Conservation (phyloP, 2,888 invertebrate genomes). For the Trissonchulus sp. region DNA sequence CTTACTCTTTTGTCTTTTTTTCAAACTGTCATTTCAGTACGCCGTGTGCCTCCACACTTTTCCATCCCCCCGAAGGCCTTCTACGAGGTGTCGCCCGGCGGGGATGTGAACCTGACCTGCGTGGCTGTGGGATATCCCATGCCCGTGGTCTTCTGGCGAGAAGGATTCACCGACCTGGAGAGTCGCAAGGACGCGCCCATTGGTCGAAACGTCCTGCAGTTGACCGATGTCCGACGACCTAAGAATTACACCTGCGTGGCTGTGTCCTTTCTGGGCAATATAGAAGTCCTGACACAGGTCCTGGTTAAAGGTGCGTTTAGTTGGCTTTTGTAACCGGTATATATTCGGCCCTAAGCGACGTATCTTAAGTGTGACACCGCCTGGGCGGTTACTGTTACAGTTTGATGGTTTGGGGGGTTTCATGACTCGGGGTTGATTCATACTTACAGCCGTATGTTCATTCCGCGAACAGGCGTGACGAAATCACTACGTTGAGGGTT, state of each 20-base stretch:
- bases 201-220: slow-evolving; percentile 71
- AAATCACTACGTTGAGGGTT: too few relatives aligned
- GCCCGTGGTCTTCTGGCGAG: slow-evolving; percentile 76
- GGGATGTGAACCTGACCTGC: slow-evolving; percentile 84
- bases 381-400: too few relatives aligned
- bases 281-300: slow-evolving; percentile 77
- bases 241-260: slow-evolving; percentile 96
- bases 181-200: slow-evolving; percentile 52
- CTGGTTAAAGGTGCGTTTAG: slow-evolving; percentile 77
- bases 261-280: slow-evolving; percentile 82
- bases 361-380: too few relatives aligned
- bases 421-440: too few relatives aligned
- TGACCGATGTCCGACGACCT: slow-evolving; percentile 80
- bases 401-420: too few relatives aligned
- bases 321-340: neutral
- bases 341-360: too few relatives aligned
- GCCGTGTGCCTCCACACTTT: slow-evolving; percentile 89
- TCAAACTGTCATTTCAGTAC: slow-evolving; percentile 73
- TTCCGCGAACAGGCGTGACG: too few relatives aligned
- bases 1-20: too few relatives aligned
- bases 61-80: slow-evolving; percentile 78
- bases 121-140: slow-evolving; percentile 96
- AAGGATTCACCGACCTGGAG: slow-evolving; percentile 22
- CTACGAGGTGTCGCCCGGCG: slow-evolving; percentile 83
- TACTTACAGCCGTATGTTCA: too few relatives aligned